phyloP scores from a whole-genome alignment of 1,140 invertebrate species.

The Telenomus remus region DNA sequence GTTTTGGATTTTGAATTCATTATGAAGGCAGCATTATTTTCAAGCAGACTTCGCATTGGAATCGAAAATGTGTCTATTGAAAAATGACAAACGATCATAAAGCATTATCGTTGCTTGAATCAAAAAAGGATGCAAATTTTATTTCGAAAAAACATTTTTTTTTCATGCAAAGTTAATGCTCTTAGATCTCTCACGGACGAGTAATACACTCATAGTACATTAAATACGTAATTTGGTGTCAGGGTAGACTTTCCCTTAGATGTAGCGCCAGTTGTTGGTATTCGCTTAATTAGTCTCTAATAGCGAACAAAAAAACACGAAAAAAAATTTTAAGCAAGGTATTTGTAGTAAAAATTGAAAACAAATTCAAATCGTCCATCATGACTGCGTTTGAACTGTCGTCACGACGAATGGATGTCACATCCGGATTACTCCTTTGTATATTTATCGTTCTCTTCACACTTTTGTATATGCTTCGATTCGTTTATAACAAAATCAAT shows the following conservation, averaged over 20 bases:
- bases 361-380: constrained; percentile 49
- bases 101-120: neutral
- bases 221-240: constrained; percentile 78
- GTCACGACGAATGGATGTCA: constrained; percentile 48
- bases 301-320: constrained; percentile 45
- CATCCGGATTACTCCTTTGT: constrained; percentile 14
- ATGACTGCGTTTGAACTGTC: constrained; percentile 31
- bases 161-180: constrained; percentile 37
- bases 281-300: constrained; percentile 65
- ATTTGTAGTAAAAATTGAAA: constrained; percentile 26
- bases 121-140: too few relatives aligned
- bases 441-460: constrained; percentile 19
- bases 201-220: constrained; percentile 76
- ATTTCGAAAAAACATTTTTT: too few relatives aligned
- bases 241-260: constrained; percentile 76
- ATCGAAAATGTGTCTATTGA: too few relatives aligned
- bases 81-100: too few relatives aligned
- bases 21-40: too few relatives aligned
- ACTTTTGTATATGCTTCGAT: too few relatives aligned
- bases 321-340: constrained; percentile 38
- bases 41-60: too few relatives aligned
- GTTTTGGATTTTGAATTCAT: too few relatives aligned
- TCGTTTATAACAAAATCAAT: neutral
- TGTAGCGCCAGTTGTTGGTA: constrained; percentile 71
- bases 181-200: constrained; percentile 67